Percentiles rank a stretch among this genome's conserved stretches.
Conservation (phyloP, 2,888 invertebrate genomes). For the Torymus tubicola region DNA sequence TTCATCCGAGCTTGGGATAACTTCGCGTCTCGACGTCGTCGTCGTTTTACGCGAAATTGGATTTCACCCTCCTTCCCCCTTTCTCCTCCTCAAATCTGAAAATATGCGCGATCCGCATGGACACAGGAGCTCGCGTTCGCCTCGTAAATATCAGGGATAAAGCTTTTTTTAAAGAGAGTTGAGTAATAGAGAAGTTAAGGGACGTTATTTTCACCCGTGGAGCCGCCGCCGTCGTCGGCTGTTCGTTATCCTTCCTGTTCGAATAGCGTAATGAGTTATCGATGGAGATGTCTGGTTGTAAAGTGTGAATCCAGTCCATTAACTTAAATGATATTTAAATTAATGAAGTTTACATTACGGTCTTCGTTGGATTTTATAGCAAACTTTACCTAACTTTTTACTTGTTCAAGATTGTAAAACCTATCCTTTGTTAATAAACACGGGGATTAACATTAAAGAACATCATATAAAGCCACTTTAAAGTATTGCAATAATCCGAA, state of each 20-base stretch:
- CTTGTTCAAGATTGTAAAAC: no score
- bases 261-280: no score
- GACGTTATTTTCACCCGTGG: not conserved
- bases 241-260: not conserved
- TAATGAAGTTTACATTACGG: no score
- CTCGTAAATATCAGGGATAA: conserved; percentile 48
- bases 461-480: no score
- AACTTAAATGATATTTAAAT: no score
- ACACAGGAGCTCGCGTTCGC: not conserved
- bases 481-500: no score
- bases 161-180: conserved; percentile 18
- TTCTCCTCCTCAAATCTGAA: conserved; percentile 33
- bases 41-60: conserved; percentile 53
- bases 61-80: conserved; percentile 19
- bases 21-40: conserved; percentile 9
- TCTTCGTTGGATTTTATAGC: no score
- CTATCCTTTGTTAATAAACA: no score
- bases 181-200: conserved; percentile 47
- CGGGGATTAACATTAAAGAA: no score
- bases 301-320: no score
- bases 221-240: not conserved
- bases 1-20: conserved; percentile 40
- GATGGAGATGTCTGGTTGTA: no score
- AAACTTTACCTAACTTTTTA: no score
- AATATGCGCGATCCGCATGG: conserved; percentile 33